Percentiles rank a stretch among this genome's conserved stretches.
These are phyloP conservation scores for Abscondita cerata DNA, from an alignment of 2,888 invertebrate species.

Conservation along the genomic window DNA sequence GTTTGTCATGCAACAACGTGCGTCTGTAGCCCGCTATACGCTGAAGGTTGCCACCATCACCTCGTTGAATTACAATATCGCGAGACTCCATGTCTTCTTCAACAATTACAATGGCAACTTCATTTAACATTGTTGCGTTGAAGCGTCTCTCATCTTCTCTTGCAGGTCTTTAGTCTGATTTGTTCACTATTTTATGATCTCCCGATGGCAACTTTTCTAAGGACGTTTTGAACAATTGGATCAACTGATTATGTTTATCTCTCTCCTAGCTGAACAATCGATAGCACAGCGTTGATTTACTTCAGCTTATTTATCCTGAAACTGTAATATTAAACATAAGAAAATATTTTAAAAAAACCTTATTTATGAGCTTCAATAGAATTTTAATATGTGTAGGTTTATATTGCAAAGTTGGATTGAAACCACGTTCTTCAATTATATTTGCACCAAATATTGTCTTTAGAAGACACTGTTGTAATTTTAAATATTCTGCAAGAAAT, in stretches of 20 bases:
- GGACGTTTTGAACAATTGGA: constrained; percentile 47
- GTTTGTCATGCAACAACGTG: too few species aligned
- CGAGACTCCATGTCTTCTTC: background rate
- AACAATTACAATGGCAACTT: constrained; percentile 47
- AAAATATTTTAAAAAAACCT: too few species aligned
- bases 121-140: constrained; percentile 41
- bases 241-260: constrained; percentile 43
- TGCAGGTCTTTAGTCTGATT: constrained; percentile 48
- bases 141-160: constrained; percentile 44
- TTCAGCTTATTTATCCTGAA: too few species aligned
- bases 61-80: background rate
- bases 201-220: constrained; percentile 48
- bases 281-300: constrained; percentile 31
- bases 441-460: background rate
- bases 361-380: too few species aligned
- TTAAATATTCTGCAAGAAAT: background rate
- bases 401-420: too few species aligned
- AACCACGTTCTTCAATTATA: too few species aligned
- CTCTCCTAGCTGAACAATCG: constrained; percentile 16
- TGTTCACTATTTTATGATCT: constrained; percentile 49
- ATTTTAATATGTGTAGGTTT: constrained; percentile 26
- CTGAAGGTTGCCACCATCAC: background rate
- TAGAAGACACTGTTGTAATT: background rate
- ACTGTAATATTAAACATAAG: too few species aligned
- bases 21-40: too few species aligned